Conservation (phyloP, 2,797 vertebrate genomes). For the Allobates femoralis region DNA sequence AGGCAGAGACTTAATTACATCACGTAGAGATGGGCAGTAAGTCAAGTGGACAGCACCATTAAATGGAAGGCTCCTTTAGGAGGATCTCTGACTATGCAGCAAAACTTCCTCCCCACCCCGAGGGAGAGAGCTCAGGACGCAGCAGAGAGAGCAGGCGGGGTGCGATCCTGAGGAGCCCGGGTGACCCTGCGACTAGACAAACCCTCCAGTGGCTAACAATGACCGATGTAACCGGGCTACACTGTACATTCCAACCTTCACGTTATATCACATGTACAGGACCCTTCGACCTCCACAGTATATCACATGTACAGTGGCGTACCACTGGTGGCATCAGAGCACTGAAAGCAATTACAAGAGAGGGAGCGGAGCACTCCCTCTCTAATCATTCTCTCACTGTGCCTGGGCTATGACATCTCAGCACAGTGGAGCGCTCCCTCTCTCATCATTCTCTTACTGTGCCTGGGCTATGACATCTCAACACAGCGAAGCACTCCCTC, state of each 20-base stretch:
- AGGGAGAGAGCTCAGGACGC: too few relatives aligned
- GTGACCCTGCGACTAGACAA: neutral
- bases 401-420: too few relatives aligned
- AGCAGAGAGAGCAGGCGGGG: too few relatives aligned
- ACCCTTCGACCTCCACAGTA: neutral
- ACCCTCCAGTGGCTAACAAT: neutral
- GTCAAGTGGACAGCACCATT: conserved; percentile 23
- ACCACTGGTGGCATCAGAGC: too few relatives aligned
- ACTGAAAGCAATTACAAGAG: too few relatives aligned
- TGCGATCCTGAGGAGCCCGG: neutral
- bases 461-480: too few relatives aligned
- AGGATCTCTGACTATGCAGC: neutral
- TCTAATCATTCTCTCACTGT: too few relatives aligned
- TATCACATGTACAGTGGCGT: neutral
- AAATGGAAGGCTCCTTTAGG: neutral
- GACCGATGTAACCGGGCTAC: too few relatives aligned
- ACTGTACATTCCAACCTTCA: neutral
- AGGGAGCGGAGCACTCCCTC: too few relatives aligned
- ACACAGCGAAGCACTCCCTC: too few relatives aligned
- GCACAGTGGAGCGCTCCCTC: too few relatives aligned
- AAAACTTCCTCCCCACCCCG: neutral
- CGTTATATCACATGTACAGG: neutral
- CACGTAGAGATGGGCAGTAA: conserved; percentile 42
- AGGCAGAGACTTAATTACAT: conserved; percentile 56
- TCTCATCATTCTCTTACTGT: too few relatives aligned